These are phyloP conservation scores for Hydrocynus forskahlii DNA, from an alignment of 2,797 vertebrate species.

Conservation along the genomic window DNA sequence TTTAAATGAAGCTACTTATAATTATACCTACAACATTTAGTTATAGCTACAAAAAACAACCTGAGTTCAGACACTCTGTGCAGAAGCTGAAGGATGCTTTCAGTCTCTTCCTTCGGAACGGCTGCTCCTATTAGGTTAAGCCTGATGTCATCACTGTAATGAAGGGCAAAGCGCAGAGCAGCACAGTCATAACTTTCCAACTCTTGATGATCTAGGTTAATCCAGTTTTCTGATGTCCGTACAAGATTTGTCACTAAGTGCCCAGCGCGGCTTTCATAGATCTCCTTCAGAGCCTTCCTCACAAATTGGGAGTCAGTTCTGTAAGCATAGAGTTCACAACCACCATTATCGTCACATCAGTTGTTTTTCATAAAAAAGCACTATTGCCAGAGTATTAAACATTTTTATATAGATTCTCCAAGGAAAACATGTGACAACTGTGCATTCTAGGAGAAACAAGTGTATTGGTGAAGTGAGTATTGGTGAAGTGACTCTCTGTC, in stretches of 20 bases:
- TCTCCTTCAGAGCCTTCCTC: constrained; percentile 41
- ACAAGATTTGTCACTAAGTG: constrained; percentile 43
- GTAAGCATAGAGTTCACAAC: neutral
- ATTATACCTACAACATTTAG: neutral
- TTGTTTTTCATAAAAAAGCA: no score
- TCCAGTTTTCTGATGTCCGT: constrained; percentile 43
- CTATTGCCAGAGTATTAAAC: no score
- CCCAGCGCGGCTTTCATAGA: constrained; percentile 35
- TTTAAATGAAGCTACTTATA: no score
- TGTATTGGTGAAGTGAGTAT: no score
- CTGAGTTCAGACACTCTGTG: constrained; percentile 51
- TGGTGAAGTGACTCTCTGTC: neutral
- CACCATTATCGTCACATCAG: no score
- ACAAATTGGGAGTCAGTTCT: constrained; percentile 46
- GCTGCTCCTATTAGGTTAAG: constrained; percentile 44
- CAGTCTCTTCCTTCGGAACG: constrained; percentile 38
- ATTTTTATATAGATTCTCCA: no score
- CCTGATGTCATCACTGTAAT: constrained; percentile 49
- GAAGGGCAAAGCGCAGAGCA: constrained; percentile 51
- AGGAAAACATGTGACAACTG: no score
- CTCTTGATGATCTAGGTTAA: constrained; percentile 43
- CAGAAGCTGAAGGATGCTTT: constrained; percentile 41
- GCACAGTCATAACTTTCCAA: constrained; percentile 49
- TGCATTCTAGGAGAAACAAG: no score
- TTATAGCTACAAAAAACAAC: constrained; percentile 12